A percentile compares a stretch with the other conserved stretches of the same genome.
Conservation (phyloP, 2,888 invertebrate genomes). For the Incurvaria masculella region DNA sequence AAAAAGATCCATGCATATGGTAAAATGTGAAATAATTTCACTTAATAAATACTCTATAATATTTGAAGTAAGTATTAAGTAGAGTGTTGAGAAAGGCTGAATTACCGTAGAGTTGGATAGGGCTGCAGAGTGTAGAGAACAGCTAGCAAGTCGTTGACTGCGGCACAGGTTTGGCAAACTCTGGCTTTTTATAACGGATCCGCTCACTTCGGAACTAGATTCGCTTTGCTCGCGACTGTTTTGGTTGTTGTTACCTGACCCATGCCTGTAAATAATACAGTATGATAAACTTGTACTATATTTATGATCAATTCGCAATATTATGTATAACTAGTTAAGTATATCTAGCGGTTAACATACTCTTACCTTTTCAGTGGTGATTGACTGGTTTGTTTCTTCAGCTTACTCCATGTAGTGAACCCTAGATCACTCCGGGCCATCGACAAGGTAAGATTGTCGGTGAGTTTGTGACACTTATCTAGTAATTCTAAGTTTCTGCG, state of each 20-base stretch:
- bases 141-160: slow-evolving; percentile 52
- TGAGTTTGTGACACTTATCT: slow-evolving; percentile 52
- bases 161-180: slow-evolving; percentile 71
- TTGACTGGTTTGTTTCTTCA: slow-evolving; percentile 69
- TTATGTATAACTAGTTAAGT: too few relatives aligned
- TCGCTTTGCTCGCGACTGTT: slow-evolving; percentile 53
- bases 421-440: slow-evolving; percentile 89
- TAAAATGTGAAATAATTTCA: too few relatives aligned
- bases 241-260: slow-evolving; percentile 73
- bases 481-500: slow-evolving; percentile 56
- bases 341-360: slow-evolving; percentile 6
- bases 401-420: slow-evolving; percentile 86
- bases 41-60: too few relatives aligned
- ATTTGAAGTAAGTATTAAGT: slow-evolving; percentile 8
- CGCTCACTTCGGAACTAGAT: slow-evolving; percentile 56
- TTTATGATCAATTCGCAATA: slow-evolving; percentile 2
- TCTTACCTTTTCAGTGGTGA: slow-evolving; percentile 60
- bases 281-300: slow-evolving; percentile 1
- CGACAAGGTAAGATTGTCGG: slow-evolving; percentile 63
- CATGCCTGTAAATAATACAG: slow-evolving; percentile 52
- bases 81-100: slow-evolving; percentile 16
- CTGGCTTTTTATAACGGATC: slow-evolving; percentile 67
- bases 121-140: slow-evolving; percentile 52
- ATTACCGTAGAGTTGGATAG: slow-evolving; percentile 70
- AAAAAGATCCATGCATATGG: too few relatives aligned